Conservation (phyloP, 2,888 invertebrate genomes). For the Perdita meconis region DNA sequence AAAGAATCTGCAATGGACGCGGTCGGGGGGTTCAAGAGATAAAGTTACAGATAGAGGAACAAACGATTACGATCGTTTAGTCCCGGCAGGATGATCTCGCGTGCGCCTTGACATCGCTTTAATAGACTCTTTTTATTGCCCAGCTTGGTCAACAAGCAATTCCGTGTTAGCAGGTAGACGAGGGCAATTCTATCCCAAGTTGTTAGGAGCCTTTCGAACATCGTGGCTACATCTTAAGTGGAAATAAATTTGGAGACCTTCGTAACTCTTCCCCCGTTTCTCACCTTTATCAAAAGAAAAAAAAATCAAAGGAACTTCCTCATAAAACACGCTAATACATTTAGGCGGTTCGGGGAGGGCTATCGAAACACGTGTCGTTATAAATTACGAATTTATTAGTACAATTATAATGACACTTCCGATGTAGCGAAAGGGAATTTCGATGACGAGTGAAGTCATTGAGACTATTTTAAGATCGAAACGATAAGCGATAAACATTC, state of each 20-base stretch:
- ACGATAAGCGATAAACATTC: neutral
- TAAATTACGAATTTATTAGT: neutral
- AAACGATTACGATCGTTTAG: constrained; percentile 44
- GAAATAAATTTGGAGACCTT: constrained; percentile 60
- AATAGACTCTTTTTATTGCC: constrained; percentile 74
- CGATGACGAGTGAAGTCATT: neutral
- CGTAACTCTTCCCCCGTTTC: constrained; percentile 39
- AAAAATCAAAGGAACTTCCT: neutral
- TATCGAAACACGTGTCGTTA: constrained; percentile 25
- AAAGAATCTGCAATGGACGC: neutral
- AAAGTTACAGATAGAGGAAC: neutral
- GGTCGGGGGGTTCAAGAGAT: neutral
- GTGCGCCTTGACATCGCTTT: constrained; percentile 62
- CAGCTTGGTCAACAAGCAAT: constrained; percentile 74
- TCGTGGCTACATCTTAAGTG: constrained; percentile 48
- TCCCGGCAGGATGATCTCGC: constrained; percentile 20
- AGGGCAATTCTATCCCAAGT: constrained; percentile 60
- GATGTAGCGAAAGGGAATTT: neutral
- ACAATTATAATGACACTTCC: neutral
- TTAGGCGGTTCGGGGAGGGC: constrained; percentile 13
- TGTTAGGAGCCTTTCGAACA: constrained; percentile 53
- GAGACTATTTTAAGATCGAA: neutral
- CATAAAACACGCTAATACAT: constrained; percentile 46
- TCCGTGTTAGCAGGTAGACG: constrained; percentile 74
- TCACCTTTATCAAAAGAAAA: constrained; percentile 17